Percentiles rank a stretch among this genome's conserved stretches.
Evolutionary conservation across 2,888 invertebrate species (phyloP).

Genomic region (Dicycla oo): DNA sequence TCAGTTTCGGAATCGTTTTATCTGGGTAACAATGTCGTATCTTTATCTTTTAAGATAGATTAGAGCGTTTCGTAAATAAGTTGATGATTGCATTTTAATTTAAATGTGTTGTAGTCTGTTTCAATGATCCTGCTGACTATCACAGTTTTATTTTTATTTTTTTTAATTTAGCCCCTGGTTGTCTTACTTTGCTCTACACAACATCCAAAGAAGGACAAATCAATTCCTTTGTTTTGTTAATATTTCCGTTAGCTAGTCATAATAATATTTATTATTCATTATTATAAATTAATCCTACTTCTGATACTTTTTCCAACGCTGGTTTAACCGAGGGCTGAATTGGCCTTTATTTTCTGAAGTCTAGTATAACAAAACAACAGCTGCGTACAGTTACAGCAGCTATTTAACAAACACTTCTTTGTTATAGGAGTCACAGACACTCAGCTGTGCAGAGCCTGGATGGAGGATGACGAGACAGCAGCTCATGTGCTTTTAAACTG

Average conservation of each 20-base stretch:
- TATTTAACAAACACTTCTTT: too few relatives aligned
- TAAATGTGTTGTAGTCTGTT: conserved; percentile 11
- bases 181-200: neutral
- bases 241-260: neutral
- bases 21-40: conserved; percentile 49
- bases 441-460: too few relatives aligned
- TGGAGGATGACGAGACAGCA: too few relatives aligned
- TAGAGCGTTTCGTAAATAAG: conserved; percentile 22
- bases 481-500: too few relatives aligned
- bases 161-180: too few relatives aligned
- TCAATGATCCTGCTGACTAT: too few relatives aligned
- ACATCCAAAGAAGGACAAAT: neutral
- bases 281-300: neutral
- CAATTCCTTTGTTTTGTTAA: neutral
- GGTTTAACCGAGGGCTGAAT: neutral
- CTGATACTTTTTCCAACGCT: neutral
- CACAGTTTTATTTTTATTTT: too few relatives aligned
- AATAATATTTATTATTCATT: neutral
- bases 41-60: conserved; percentile 41
- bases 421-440: too few relatives aligned
- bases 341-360: too few relatives aligned
- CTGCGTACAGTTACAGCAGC: too few relatives aligned
- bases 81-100: conserved; percentile 16
- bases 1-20: conserved; percentile 68
- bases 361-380: too few relatives aligned